phyloP scores from a whole-genome alignment of 2,113 vertebrate genomes.

The Myotis lucifugus region DNA sequence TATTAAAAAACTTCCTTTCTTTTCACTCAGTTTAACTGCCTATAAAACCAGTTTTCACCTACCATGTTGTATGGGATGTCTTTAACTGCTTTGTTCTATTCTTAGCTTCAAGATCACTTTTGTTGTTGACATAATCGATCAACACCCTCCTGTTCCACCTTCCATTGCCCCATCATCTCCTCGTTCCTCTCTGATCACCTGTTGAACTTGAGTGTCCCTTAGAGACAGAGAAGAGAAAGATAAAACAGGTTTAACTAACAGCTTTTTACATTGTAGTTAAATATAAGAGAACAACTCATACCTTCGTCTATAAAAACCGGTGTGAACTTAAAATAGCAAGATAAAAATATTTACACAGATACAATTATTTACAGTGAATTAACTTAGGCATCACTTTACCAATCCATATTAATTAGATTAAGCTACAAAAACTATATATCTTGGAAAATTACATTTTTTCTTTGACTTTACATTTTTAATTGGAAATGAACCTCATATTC shows the following conservation, averaged over 20 bases:
- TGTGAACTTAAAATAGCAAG: not conserved
- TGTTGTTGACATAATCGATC: not conserved
- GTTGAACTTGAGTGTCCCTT: not conserved
- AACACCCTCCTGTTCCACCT: fast-evolving
- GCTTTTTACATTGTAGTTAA: not conserved
- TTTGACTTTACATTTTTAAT: not conserved
- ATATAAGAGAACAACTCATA: not conserved
- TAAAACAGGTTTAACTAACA: not conserved
- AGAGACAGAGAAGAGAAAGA: not conserved
- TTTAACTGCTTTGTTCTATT: not conserved
- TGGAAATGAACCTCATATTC: not conserved
- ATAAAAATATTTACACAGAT: not conserved
- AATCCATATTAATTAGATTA: not conserved
- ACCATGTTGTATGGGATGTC: not conserved
- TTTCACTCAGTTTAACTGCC: not conserved
- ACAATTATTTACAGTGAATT: not conserved
- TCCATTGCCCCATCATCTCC: not conserved
- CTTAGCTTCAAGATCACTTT: not conserved
- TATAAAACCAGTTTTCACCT: not conserved
- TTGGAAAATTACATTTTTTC: not conserved
- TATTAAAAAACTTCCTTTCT: not conserved
- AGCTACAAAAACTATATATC: not conserved
- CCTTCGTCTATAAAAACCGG: not conserved
- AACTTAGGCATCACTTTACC: not conserved
- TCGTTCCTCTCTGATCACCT: not conserved